Evolutionary conservation across 1,140 invertebrate genomes (phyloP).

Genomic region (Sesamia nonagrioides): DNA sequence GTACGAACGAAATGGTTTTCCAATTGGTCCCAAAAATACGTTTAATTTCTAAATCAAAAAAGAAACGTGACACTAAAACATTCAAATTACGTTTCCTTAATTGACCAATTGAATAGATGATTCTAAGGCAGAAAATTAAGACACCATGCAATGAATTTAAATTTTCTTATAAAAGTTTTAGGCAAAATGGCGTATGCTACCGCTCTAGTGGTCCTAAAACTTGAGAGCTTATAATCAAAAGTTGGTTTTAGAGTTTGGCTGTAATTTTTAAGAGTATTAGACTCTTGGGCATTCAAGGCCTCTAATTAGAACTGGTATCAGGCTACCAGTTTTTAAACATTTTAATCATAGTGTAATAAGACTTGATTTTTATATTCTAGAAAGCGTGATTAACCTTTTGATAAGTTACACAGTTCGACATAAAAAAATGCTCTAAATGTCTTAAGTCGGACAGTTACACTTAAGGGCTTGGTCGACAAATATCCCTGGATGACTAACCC

Average conservation of each 20-base stretch:
- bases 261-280: background rate
- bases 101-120: background rate
- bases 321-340: too few species aligned
- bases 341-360: too few species aligned
- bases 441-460: too few species aligned
- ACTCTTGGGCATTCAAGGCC: background rate
- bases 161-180: constrained; percentile 30
- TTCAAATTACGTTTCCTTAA: background rate
- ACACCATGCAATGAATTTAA: constrained; percentile 23
- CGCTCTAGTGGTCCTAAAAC: background rate
- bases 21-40: background rate
- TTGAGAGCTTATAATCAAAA: background rate
- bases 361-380: too few species aligned
- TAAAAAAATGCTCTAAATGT: too few species aligned
- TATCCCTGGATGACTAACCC: too few species aligned
- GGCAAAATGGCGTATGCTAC: background rate
- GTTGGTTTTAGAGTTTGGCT: background rate
- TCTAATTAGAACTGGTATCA: too few species aligned
- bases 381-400: too few species aligned
- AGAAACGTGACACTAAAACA: background rate
- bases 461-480: too few species aligned
- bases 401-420: too few species aligned
- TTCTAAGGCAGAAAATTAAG: background rate
- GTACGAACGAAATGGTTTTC: background rate
- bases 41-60: background rate